phyloP scores from a whole-genome alignment of 2,888 invertebrate species.

The Rhogogaster chlorosoma region DNA sequence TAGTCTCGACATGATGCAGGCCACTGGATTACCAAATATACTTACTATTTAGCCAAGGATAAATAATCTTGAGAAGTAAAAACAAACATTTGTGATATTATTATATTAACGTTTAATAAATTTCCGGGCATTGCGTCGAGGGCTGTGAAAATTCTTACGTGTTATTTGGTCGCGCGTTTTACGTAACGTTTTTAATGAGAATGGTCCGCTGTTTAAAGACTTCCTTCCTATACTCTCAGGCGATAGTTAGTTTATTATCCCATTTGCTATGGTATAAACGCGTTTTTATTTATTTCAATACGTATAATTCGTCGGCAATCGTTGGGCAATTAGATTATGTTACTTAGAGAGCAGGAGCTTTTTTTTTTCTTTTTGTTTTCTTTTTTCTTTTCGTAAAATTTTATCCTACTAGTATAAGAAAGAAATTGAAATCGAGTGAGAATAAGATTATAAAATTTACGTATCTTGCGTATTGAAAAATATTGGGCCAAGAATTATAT shows the following conservation, averaged over 20 bases:
- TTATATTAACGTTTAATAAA: slow-evolving; percentile 42
- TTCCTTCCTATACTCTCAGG: slow-evolving; percentile 38
- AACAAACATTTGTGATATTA: slow-evolving; percentile 46
- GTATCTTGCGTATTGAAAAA: neutral
- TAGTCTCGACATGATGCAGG: slow-evolving; percentile 1
- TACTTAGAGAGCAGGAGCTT: neutral
- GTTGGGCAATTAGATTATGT: slow-evolving; percentile 11
- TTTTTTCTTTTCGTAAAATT: slow-evolving; percentile 9
- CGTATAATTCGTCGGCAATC: slow-evolving; percentile 24
- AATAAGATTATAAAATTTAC: neutral
- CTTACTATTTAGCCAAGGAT: slow-evolving; percentile 25
- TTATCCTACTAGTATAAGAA: slow-evolving; percentile 8
- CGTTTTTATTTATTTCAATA: slow-evolving; percentile 4
- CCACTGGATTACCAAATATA: slow-evolving; percentile 30
- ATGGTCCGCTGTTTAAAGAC: slow-evolving; percentile 11
- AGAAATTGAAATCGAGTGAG: slow-evolving; percentile 4
- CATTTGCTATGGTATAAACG: slow-evolving; percentile 14
- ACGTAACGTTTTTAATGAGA: neutral
- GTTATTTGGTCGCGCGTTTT: neutral
- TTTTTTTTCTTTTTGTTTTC: neutral
- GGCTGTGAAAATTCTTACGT: slow-evolving; percentile 31
- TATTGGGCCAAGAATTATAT: neutral
- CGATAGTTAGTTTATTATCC: slow-evolving; percentile 24
- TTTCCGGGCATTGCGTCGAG: slow-evolving; percentile 23
- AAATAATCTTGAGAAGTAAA: slow-evolving; percentile 28